phyloP scores from a whole-genome alignment of 2,113 vertebrate species.

The Phylloscopus whistleri region DNA sequence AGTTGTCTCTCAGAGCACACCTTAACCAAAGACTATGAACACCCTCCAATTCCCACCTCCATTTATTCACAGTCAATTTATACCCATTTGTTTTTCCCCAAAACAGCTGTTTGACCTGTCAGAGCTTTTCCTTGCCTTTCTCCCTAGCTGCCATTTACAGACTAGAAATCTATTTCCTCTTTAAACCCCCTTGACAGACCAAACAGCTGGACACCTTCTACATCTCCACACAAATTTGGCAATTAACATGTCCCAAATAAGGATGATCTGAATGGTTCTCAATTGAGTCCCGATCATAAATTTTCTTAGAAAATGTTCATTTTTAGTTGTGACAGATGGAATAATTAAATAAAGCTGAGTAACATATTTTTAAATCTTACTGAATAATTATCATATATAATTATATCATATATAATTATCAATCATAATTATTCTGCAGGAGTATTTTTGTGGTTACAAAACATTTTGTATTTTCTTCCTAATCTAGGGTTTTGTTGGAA shows the following conservation, averaged over 20 bases:
- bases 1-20: neutral
- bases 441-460: neutral
- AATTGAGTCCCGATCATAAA: fast-evolving
- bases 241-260: neutral
- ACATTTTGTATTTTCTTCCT: neutral
- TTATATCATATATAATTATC: neutral
- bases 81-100: neutral
- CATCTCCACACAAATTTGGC: neutral
- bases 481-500: neutral
- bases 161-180: neutral
- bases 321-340: neutral
- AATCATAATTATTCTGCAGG: neutral
- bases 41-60: neutral
- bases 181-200: neutral
- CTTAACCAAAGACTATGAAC: neutral
- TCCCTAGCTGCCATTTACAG: neutral
- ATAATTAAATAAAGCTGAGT: neutral
- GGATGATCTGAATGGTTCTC: neutral
- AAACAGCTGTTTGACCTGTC: neutral
- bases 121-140: fast-evolving
- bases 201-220: neutral
- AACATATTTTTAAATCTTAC: neutral
- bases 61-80: neutral
- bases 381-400: neutral
- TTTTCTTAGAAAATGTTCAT: neutral